Base-by-base conservation (phyloP, 2,797 vertebrate species). In the Acridotheres tristis region DNA sequence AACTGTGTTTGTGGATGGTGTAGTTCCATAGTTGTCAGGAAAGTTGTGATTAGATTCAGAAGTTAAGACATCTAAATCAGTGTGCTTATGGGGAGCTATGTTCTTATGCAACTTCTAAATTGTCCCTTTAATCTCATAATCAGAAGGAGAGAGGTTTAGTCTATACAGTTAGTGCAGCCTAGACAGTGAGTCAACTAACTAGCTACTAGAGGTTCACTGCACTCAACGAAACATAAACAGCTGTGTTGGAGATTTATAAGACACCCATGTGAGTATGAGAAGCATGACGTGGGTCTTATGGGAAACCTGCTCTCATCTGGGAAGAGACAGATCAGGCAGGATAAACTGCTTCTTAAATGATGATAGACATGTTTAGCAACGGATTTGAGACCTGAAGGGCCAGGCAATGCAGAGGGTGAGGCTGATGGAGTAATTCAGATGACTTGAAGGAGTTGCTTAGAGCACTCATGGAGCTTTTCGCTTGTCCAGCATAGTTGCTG, bases 71-170 rank as follows among this genome's bases (percentile, higher is more conserved):
- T 7, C 13, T 83, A 79, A 90, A 85, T 83, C 48, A 20, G 3
- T 10, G 45, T 83, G 36, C 22, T 81, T 78, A 34, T 38, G 26
- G 47, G 59, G 51, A 94, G 20, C 29, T 50, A 2, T 58, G 47
- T 72, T 84, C 40, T 9, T 75, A 47, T 54, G 71, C 17, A 90
- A 30, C 30, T 78, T 59, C 54, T 71, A 20, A 80, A 43, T 72
- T 89, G 27, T 89, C 58, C 50, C 34, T 57, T 10, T 74, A 88
- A 63, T 86, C 76, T 82, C 63, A 85, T 89, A 74, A 93, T 88
- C 9, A 9, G 63, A 67, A 55, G 0, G 15, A 38, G 16, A 34
- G 63, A 62, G 38, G 7, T 65, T 77, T 82, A 65, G 71, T 75
- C 63, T 69, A 1, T 72, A 18, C 10, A 27, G 18, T 27, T 84